A percentile compares a stretch with the other conserved stretches of the same genome.
Evolutionary conservation across 2,888 invertebrate genomes (phyloP).

Genomic region (Camponotus fellah): DNA sequence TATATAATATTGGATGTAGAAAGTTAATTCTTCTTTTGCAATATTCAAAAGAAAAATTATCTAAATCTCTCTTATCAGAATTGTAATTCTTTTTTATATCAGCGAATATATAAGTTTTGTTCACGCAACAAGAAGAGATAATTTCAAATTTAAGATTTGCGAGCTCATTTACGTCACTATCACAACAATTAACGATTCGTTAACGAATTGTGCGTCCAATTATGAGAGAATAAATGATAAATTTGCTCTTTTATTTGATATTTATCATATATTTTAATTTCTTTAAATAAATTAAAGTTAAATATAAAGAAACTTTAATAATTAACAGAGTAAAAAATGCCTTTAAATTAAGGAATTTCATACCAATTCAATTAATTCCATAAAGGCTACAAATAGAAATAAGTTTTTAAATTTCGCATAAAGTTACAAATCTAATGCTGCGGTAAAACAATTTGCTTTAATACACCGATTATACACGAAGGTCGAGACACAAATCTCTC

Average conservation of each 20-base stretch:
- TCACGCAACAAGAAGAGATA: not conserved
- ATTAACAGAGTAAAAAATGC: not conserved
- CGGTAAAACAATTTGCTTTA: slow-evolving; percentile 16
- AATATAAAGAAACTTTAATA: not conserved
- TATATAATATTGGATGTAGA: not conserved
- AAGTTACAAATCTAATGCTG: slow-evolving; percentile 32
- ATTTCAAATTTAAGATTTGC: slow-evolving; percentile 4
- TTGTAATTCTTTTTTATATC: not conserved
- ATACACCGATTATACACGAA: slow-evolving; percentile 32
- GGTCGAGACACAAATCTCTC: slow-evolving; percentile 20
- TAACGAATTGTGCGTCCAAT: not conserved
- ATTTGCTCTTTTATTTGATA: not conserved
- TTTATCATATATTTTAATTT: slow-evolving; percentile 8
- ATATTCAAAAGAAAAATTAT: not conserved
- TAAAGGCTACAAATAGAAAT: not conserved
- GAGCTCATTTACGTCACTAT: not conserved
- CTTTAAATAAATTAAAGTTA: slow-evolving; percentile 11
- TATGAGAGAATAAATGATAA: slow-evolving; percentile 14
- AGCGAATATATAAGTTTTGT: not conserved
- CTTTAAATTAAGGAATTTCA: not conserved
- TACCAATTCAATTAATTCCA: not conserved
- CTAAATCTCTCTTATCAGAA: not conserved
- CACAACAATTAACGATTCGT: not conserved
- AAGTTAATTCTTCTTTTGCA: not conserved
- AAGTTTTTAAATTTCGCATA: slow-evolving; percentile 9